Evolutionary conservation across 1,140 invertebrate species (phyloP).

Genomic region (Aricia agestis): DNA sequence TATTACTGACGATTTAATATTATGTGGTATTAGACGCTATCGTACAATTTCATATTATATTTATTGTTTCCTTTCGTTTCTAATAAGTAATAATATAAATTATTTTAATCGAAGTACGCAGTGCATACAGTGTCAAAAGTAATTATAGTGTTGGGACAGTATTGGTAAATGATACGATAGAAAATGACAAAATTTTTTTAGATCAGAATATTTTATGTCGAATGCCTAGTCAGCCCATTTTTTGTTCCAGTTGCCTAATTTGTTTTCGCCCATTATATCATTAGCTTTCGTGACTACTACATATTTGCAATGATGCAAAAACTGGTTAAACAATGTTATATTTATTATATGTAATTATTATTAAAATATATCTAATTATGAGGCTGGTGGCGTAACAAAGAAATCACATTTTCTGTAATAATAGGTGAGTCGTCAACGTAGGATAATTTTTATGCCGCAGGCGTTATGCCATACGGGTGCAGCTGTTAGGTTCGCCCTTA

Average conservation of each 20-base stretch:
- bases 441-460: not conserved
- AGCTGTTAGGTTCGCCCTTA: not conserved
- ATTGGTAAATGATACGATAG: not conserved
- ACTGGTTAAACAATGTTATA: not conserved
- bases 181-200: not conserved
- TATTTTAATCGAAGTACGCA: not conserved
- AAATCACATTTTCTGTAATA: not conserved
- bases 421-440: not conserved
- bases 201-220: no score
- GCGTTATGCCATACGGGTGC: not conserved
- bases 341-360: not conserved
- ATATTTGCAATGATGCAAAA: not conserved
- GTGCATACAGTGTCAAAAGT: not conserved
- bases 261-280: not conserved
- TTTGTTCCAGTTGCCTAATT: not conserved
- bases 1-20: constrained; percentile 11
- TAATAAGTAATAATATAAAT: not conserved
- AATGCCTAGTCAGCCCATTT: not conserved
- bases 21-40: constrained; percentile 1
- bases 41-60: constrained; percentile 2
- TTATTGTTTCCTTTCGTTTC: constrained; percentile 11
- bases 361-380: constrained; percentile 1
- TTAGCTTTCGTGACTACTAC: not conserved
- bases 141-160: not conserved
- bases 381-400: not conserved